Evolutionary conservation across 2,888 invertebrate genomes (phyloP), one percentile per base, ranked within the genome.

Genomic region (Nymphalis polychloros): DNA sequence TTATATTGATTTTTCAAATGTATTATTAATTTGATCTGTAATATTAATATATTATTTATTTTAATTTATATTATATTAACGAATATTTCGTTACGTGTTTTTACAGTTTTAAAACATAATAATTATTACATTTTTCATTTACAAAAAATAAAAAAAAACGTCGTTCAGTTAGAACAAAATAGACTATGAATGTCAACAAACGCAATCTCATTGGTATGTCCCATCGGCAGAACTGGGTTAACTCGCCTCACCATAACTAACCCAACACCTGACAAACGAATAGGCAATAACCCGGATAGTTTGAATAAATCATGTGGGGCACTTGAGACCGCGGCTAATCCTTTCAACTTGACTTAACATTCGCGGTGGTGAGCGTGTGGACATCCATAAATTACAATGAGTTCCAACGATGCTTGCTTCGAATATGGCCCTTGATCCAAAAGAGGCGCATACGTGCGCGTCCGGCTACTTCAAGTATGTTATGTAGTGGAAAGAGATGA

Each of bases 341-440:
- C 88, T 88, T 88, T 88, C 81, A 89, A 87, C 84, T 78, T 64
- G 75, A 79, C 79, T 89, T 89, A 85, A 80, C 86, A 90, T 90
- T 88, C 89, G 80, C 75, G 64, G 75, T 76, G 76, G 81, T 75
- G 71, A 72, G 73, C 73, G 71, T 71, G 79, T 76, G 82, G 84
- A 87, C 89, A 86, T 82, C 86, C 84, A 90, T 89, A 89, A 88
- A 88, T 90, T 88, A 88, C 89, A 88, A 90, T 89, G 89, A 88
- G 86, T 80, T 79, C 73, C 76, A 78, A 75, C 75, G 75, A 75
- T 72, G 76, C 72, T 76, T 74, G 66, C 75, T 68, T 65, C 74
- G 77, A 77, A 76, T 76, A 79, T 71, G 77, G 79, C 74, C 77
- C 77, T 77, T 76, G 73, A 75, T 77, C 81, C 80, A 80, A 79